Evolutionary conservation across 2,888 invertebrate genomes (phyloP).

Genomic region (Masnerella sp.): DNA sequence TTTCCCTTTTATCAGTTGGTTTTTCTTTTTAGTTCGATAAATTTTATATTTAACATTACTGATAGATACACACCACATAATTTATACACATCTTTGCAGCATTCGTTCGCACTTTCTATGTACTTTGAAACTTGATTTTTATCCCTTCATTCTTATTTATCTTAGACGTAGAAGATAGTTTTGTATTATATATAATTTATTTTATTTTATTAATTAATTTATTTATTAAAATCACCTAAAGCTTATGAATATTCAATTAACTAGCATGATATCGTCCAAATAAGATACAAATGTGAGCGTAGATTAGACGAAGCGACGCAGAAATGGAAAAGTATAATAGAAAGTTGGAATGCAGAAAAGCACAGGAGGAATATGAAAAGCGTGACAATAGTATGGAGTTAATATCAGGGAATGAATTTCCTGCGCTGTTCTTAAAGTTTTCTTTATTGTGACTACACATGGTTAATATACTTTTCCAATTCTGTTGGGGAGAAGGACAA

Average conservation of each 20-base stretch:
- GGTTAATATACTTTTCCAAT: conserved; percentile 16
- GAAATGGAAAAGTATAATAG: conserved; percentile 31
- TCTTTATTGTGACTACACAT: conserved; percentile 1
- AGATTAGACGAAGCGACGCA: conserved; percentile 23
- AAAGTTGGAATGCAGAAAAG: conserved; percentile 12
- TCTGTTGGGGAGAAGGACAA: conserved; percentile 12
- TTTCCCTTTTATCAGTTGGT: conserved; percentile 10
- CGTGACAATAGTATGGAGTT: conserved; percentile 10
- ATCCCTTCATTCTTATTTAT: conserved; percentile 39
- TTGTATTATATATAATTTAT: conserved; percentile 37
- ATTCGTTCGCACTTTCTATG: conserved; percentile 38
- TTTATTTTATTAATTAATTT: conserved; percentile 35
- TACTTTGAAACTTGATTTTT: conserved; percentile 45
- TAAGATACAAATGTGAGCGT: conserved; percentile 32
- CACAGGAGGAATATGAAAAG: conserved; percentile 20
- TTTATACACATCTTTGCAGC: conserved; percentile 46
- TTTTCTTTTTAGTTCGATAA: conserved; percentile 52
- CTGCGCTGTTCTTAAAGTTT: conserved; percentile 4
- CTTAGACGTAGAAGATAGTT: conserved; percentile 52
- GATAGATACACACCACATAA: conserved; percentile 46
- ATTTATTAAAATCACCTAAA: conserved; percentile 45
- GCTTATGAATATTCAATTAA: conserved; percentile 42
- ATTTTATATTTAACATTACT: conserved; percentile 55
- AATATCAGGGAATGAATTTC: conserved; percentile 21
- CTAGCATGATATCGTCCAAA: conserved; percentile 22